Evolutionary conservation across 1,140 invertebrate genomes (phyloP), one percentile per base, ranked within the genome.

Genomic region (Kradibia gibbosae): DNA sequence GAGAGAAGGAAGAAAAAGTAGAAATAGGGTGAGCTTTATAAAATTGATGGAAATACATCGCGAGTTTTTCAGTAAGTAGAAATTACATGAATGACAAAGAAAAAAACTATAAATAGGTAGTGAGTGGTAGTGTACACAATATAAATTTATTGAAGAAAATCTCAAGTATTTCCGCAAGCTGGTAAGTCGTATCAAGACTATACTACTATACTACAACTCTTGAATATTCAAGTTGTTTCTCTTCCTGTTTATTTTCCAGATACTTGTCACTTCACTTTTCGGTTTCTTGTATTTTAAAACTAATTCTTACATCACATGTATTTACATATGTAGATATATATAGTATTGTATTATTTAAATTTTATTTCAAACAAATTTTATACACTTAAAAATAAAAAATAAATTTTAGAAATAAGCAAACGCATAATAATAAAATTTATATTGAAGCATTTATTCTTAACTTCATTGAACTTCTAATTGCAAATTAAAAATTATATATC

Each of bases 181-280:
- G 57, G 65, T 78, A 82, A 82, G 81, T 77, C 81, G 17, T 74
- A 57, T 74, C 55, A 70, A 79, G 71, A 79, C 74, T 70, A 71
- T 70, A 34, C 48, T 45, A 79, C 74, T 70, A 71, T 70, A 34
- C 48, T 45, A 80, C 42, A 73, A 80, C 80, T 83, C 77, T 74
- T 50, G 48, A 75, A 71, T 79, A 70, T 70, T 31, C 72, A 74
- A 74, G n/a, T 22, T 82, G 70, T 34, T 71, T 62, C 31, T 48
- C 74, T 55, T 60, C 42, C 55, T 45, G 20, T 73, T 65, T 42
- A n/a, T 28, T 60, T 60, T 8, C 22, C 42, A 11, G 15, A 20
- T 53, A 20, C 50, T 22, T 17, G 22, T 53, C 22, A n/a, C n/a
- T n/a, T n/a, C n/a, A n/a, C n/a, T n/a, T n/a, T n/a, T n/a, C n/a